phyloP scores from a whole-genome alignment of 2,888 invertebrate species.

The Lycophotia porphyrea region DNA sequence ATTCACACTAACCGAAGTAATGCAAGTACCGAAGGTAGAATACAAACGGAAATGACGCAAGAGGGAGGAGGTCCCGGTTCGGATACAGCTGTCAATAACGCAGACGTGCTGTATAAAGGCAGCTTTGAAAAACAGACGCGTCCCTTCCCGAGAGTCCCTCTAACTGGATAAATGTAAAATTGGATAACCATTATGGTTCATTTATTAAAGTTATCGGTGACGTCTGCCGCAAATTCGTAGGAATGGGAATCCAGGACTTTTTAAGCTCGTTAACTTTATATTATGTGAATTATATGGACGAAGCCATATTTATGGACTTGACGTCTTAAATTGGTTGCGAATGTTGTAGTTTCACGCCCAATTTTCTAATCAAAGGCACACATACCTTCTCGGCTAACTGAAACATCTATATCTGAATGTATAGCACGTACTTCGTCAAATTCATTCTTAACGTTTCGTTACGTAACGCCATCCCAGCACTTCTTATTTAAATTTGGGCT shows the following conservation, averaged over 20 bases:
- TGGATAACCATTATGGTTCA: slow-evolving; percentile 61
- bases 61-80: slow-evolving; percentile 62
- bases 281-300: slow-evolving; percentile 45
- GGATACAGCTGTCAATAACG: slow-evolving; percentile 74
- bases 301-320: slow-evolving; percentile 14
- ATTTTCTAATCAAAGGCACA: slow-evolving; percentile 28
- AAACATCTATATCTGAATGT: not conserved
- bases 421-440: slow-evolving; percentile 8
- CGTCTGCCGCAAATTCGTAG: slow-evolving; percentile 47
- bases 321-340: slow-evolving; percentile 9
- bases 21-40: slow-evolving; percentile 59
- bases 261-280: slow-evolving; percentile 57
- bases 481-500: slow-evolving; percentile 27
- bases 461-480: slow-evolving; percentile 3
- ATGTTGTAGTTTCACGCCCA: slow-evolving; percentile 18
- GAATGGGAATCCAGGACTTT: slow-evolving; percentile 45
- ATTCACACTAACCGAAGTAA: slow-evolving; percentile 50
- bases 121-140: slow-evolving; percentile 68
- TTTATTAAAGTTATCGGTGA: slow-evolving; percentile 55
- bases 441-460: slow-evolving; percentile 21
- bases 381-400: slow-evolving; percentile 1
- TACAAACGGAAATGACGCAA: slow-evolving; percentile 65
- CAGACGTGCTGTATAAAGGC: slow-evolving; percentile 64
- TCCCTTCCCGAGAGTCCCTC: slow-evolving; percentile 53
- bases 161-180: slow-evolving; percentile 64